Evolutionary conservation across 2,113 vertebrate species (phyloP).

Genomic region (Aplodontia rufa): DNA sequence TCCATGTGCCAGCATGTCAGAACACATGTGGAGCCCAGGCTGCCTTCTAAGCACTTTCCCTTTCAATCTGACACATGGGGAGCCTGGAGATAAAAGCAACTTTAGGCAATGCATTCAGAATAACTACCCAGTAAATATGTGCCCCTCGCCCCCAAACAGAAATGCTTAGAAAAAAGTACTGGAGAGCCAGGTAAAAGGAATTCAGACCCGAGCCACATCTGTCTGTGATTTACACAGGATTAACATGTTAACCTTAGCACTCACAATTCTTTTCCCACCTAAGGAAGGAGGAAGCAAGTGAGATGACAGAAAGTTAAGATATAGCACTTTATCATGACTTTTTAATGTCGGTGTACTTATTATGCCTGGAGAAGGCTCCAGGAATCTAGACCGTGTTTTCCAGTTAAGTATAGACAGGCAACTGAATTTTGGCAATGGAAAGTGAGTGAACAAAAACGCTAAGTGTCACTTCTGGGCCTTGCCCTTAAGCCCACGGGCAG

Average conservation of each 20-base stretch:
- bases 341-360: neutral
- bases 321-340: neutral
- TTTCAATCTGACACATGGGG: constrained; percentile 36
- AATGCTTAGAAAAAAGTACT: neutral
- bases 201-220: neutral
- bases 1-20: neutral
- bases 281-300: neutral
- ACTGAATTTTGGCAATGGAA: neutral
- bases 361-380: neutral
- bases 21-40: constrained; percentile 40
- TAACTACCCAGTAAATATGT: constrained; percentile 19
- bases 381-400: neutral
- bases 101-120: constrained; percentile 49
- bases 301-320: neutral
- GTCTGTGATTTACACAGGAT: neutral
- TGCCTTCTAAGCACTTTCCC: constrained; percentile 52
- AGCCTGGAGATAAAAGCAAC: constrained; percentile 46
- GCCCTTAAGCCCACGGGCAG: neutral
- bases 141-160: neutral
- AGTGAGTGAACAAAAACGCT: neutral
- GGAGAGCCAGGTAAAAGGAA: constrained; percentile 11
- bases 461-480: neutral
- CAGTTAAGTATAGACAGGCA: neutral
- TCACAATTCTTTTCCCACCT: neutral
- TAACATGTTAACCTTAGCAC: neutral